phyloP scores from a whole-genome alignment of 2,888 invertebrate species.

The Spodoptera exigua region DNA sequence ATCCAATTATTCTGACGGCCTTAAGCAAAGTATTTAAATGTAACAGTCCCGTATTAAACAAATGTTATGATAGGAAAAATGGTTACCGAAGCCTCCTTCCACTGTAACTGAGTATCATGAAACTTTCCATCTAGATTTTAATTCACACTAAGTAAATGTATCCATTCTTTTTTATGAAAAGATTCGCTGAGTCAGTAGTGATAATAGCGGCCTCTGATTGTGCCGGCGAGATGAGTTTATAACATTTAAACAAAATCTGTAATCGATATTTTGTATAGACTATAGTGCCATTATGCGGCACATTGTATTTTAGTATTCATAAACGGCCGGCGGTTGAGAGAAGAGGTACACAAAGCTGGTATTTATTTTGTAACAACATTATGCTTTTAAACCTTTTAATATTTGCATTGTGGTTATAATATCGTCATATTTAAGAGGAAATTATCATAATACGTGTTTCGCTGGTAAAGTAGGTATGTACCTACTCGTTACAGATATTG shows the following conservation, averaged over 20 bases:
- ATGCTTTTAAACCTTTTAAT: constrained; percentile 43
- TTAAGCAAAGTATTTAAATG: constrained; percentile 42
- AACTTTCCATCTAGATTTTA: constrained; percentile 33
- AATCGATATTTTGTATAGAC: constrained; percentile 47
- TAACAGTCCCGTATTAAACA: constrained; percentile 26
- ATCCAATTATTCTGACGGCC: constrained; percentile 42
- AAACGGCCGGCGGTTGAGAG: constrained; percentile 33
- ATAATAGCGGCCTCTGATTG: constrained; percentile 35
- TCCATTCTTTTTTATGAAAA: constrained; percentile 44
- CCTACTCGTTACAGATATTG: constrained; percentile 14
- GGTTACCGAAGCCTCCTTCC: constrained; percentile 29
- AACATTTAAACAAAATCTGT: constrained; percentile 52
- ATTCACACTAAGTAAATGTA: constrained; percentile 42
- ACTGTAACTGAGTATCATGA: constrained; percentile 16
- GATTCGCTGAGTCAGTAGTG: constrained; percentile 36
- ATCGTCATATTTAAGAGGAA: constrained; percentile 25
- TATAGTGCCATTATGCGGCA: constrained; percentile 41
- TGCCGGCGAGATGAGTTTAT: constrained; percentile 42
- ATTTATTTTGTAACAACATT: constrained; percentile 42
- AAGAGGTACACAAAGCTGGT: constrained; percentile 29
- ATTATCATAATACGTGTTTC: constrained; percentile 17
- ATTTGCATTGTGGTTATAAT: constrained; percentile 31
- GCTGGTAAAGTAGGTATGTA: constrained; percentile 5
- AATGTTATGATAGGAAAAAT: constrained; percentile 38
- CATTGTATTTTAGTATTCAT: constrained; percentile 54